These are phyloP conservation scores for Frankliniella intonsa DNA, from an alignment of 2,888 invertebrate genomes.

Conservation along the genomic window DNA sequence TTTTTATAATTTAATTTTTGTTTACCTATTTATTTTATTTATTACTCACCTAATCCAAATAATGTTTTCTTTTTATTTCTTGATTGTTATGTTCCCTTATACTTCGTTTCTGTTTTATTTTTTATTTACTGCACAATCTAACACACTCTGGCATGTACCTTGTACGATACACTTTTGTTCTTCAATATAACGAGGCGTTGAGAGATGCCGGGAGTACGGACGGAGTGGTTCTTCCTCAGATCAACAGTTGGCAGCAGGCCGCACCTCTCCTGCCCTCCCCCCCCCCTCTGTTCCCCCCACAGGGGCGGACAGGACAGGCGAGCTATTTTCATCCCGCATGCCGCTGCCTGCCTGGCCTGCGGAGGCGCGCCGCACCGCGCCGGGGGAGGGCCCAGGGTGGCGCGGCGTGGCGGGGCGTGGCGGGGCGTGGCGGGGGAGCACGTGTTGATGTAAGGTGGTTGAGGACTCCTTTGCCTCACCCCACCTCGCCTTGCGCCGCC, in stretches of 20 bases:
- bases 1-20: slow-evolving; percentile 26
- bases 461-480: slow-evolving; percentile 29
- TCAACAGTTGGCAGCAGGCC: slow-evolving; percentile 22
- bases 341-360: not conserved
- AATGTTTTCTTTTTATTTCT: not conserved
- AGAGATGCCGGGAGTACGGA: not conserved
- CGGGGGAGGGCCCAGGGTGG: slow-evolving; percentile 29
- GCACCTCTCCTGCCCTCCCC: not conserved
- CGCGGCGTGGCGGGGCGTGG: slow-evolving; percentile 31
- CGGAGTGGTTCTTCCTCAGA: slow-evolving; percentile 27
- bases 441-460: slow-evolving; percentile 16
- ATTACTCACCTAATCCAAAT: not conserved
- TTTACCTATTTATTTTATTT: slow-evolving; percentile 28
- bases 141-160: not conserved
- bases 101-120: not conserved
- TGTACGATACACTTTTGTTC: not conserved
- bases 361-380: slow-evolving; percentile 29
- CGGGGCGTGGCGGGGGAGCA: slow-evolving; percentile 31
- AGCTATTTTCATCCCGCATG: slow-evolving; percentile 10
- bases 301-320: not conserved
- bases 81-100: not conserved
- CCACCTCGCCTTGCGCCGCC: slow-evolving; percentile 13
- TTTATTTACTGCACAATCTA: not conserved
- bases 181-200: not conserved
- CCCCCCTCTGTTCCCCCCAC: slow-evolving; percentile 27